A percentile compares a stretch with the other conserved stretches of the same genome.
These are phyloP conservation scores for Megaleporinus macrocephalus DNA, from an alignment of 2,113 vertebrate genomes.

Conservation along the genomic window DNA sequence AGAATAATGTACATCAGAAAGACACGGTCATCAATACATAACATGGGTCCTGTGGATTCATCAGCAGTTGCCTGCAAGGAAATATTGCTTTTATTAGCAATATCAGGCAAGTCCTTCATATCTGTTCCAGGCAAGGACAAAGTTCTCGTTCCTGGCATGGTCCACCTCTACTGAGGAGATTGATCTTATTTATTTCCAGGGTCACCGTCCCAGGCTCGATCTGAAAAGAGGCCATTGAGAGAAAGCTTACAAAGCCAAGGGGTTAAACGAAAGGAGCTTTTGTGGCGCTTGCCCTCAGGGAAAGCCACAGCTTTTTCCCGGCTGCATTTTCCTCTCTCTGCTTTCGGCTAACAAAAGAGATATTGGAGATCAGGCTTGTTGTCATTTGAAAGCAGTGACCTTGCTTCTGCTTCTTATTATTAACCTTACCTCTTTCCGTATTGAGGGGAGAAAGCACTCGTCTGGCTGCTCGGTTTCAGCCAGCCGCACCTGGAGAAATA, in stretches of 20 bases:
- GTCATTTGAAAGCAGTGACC: slow-evolving; percentile 63
- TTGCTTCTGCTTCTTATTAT: slow-evolving; percentile 59
- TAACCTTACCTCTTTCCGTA: slow-evolving; percentile 57
- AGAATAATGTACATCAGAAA: neutral
- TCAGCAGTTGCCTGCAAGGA: neutral
- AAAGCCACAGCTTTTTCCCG: slow-evolving; percentile 47
- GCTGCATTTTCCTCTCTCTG: slow-evolving; percentile 21
- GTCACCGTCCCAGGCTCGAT: slow-evolving; percentile 47
- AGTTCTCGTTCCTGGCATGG: slow-evolving; percentile 32
- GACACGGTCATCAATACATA: neutral
- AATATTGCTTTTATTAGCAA: neutral
- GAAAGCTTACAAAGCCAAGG: slow-evolving; percentile 59
- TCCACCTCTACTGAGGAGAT: slow-evolving; percentile 28
- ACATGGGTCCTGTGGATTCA: neutral
- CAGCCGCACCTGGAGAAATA: slow-evolving; percentile 57
- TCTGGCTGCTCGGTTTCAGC: slow-evolving; percentile 51
- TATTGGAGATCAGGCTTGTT: slow-evolving; percentile 54
- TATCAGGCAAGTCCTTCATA: neutral
- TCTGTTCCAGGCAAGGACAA: neutral
- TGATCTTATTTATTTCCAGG: slow-evolving; percentile 57
- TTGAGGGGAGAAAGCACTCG: slow-evolving; percentile 49
- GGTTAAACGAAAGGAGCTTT: slow-evolving; percentile 60
- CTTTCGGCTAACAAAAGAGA: slow-evolving; percentile 59
- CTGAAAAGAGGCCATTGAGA: slow-evolving; percentile 55
- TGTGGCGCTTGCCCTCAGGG: slow-evolving; percentile 49